Base-by-base conservation (phyloP, 2,113 vertebrate species). In the Gopherus evgoodei region DNA sequence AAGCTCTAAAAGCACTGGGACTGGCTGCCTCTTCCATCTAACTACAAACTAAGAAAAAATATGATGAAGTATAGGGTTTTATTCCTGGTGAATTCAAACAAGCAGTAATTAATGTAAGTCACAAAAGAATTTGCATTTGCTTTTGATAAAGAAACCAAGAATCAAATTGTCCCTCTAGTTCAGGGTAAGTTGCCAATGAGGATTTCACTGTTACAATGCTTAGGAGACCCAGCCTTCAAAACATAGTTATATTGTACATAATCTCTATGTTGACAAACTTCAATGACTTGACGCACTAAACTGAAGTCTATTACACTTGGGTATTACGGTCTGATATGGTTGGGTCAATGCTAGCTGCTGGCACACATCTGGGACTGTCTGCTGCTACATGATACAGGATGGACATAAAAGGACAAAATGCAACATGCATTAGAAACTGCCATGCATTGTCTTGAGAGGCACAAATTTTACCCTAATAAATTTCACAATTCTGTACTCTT, bases 291-390 rank as follows among this genome's bases (percentile, higher is more conserved):
- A 19, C 2, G 13, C 11, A 16, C 19, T 89, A 29, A 38, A 42
- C 9, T 72, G 6, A 42, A 42, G 31, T 38, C n/a, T 21, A 21
- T 5, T 72, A 42, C 12, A 42, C 5, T 49, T 56, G 3, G 16
- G 12, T 38, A 1, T 0, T 1, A 1, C 35, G 9, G 19, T 54
- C 11, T n/a, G 50, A 87, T 11, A 52, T 65, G 3, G 35, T 35
- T 1, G 25, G 13, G 16, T 6, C 8, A 87, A 57, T 93, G 12
- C 9, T 27, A 65, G 14, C 57, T 44, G 65, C 65, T 59, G 90
- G 12, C 42, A 86, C 8, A 27, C 42, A 53, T 53, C 72, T 81
- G 78, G 83, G n/a, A 87, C 2, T 38, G 4, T 11, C 81, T 89
- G 75, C 76, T 80, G 27, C 2, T 3, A 42, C 12, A 57, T 17